A percentile compares a stretch with the other conserved stretches of the same genome.
Evolutionary conservation across 2,888 invertebrate species (phyloP).

Genomic region (Stenoptilia bipunctidactyla): DNA sequence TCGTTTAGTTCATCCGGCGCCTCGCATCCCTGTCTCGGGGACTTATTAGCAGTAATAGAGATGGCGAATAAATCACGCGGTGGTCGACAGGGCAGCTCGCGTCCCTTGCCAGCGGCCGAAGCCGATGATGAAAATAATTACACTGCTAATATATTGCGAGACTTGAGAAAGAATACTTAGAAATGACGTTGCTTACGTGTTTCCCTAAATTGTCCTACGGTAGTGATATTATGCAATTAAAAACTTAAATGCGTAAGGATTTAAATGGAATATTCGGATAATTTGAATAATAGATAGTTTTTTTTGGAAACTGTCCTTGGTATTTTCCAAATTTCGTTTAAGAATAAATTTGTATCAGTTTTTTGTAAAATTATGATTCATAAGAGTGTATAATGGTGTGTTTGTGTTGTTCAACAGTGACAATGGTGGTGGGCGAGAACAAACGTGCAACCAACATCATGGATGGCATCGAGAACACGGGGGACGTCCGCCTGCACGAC

Average conservation of each 20-base stretch:
- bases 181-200: slow-evolving; percentile 34
- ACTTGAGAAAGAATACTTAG: slow-evolving; percentile 26
- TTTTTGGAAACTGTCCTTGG: too few relatives aligned
- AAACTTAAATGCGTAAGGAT: too few relatives aligned
- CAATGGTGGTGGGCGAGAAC: slow-evolving; percentile 88
- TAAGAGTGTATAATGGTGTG: too few relatives aligned
- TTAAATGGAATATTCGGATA: too few relatives aligned
- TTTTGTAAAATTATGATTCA: too few relatives aligned
- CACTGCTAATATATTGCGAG: slow-evolving; percentile 26
- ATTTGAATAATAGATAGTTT: too few relatives aligned
- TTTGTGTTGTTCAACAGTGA: slow-evolving; percentile 35
- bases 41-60: slow-evolving; percentile 39
- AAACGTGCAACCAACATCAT: slow-evolving; percentile 82
- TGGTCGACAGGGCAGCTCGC: slow-evolving; percentile 35
- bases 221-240: too few relatives aligned
- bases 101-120: slow-evolving; percentile 39
- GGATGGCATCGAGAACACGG: slow-evolving; percentile 92
- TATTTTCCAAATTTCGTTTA: too few relatives aligned
- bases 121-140: slow-evolving; percentile 26
- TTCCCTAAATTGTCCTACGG: slow-evolving; percentile 29
- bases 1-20: slow-evolving; percentile 8
- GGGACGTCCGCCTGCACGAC: slow-evolving; percentile 90
- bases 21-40: slow-evolving; percentile 16
- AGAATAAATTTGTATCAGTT: too few relatives aligned
- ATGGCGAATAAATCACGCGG: slow-evolving; percentile 38